Conservation (phyloP, 2,888 invertebrate genomes). For the Tillus elongatus region DNA sequence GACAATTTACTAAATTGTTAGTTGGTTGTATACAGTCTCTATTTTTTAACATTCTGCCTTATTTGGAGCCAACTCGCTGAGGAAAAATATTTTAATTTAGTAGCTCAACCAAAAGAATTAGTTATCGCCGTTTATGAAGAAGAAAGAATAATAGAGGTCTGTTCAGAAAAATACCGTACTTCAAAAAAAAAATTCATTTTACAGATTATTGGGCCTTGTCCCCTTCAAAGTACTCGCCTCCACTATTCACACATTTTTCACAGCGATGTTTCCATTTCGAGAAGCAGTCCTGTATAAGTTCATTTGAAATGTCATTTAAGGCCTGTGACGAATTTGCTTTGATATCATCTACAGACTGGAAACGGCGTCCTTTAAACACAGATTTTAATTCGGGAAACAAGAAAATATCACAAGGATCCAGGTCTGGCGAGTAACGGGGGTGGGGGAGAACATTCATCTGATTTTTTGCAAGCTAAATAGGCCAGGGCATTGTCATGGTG, state of each 20-base stretch:
- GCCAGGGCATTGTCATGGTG: not conserved
- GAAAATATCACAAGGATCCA: not conserved
- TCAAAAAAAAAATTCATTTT: too few species aligned
- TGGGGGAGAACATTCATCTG: not conserved
- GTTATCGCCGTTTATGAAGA: too few species aligned
- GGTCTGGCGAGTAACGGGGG: conserved; percentile 1
- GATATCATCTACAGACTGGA: not conserved
- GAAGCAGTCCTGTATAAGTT: conserved; percentile 1
- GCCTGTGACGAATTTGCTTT: not conserved
- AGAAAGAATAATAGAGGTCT: too few species aligned
- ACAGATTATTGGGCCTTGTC: conserved; percentile 2
- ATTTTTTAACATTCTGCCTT: too few species aligned
- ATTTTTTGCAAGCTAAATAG: conserved; percentile 1
- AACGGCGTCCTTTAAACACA: not conserved
- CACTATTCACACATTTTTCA: not conserved
- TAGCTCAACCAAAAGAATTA: too few species aligned
- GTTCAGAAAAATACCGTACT: too few species aligned
- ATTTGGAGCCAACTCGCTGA: too few species aligned
- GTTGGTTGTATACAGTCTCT: too few species aligned
- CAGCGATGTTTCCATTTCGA: conserved; percentile 4
- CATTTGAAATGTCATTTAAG: not conserved
- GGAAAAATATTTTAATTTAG: too few species aligned
- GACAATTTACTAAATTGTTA: too few species aligned
- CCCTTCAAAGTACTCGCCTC: not conserved
- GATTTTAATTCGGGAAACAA: not conserved